phyloP scores from a whole-genome alignment of 1,140 invertebrate genomes.

The Bombus superbus region DNA sequence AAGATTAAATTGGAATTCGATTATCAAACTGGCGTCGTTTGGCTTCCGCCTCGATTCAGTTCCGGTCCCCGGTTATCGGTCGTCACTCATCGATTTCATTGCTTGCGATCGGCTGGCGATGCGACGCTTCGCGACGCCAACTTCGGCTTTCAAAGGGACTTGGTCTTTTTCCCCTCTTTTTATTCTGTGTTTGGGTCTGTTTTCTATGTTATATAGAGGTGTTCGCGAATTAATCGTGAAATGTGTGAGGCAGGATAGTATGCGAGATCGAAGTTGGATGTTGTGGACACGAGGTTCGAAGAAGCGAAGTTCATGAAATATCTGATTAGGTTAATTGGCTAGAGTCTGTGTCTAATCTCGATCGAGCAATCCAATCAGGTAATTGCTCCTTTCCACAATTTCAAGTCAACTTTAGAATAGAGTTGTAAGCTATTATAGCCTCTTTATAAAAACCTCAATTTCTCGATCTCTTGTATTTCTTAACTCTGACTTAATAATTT shows the following conservation, averaged over 20 bases:
- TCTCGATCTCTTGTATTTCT: no score
- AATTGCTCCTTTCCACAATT: not conserved
- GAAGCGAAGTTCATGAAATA: not conserved
- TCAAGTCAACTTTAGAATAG: not conserved
- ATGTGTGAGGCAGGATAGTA: not conserved
- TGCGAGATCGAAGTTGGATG: not conserved
- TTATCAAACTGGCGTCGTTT: slow-evolving; percentile 33
- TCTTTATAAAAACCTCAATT: not conserved
- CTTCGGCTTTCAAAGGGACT: not conserved
- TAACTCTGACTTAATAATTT: not conserved
- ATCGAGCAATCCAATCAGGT: not conserved
- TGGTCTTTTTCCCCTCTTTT: not conserved
- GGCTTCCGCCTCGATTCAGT: slow-evolving; percentile 26
- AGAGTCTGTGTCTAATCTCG: not conserved
- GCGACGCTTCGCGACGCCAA: not conserved
- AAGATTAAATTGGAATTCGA: slow-evolving; percentile 45
- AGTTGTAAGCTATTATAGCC: not conserved
- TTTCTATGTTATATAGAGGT: not conserved
- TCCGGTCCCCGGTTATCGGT: not conserved
- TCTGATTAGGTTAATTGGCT: slow-evolving; percentile 6
- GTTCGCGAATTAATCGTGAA: not conserved
- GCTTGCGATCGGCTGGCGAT: not conserved
- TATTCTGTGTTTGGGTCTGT: not conserved
- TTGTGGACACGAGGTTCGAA: not conserved
- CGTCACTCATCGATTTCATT: slow-evolving; percentile 13